Evolutionary conservation across 1,140 invertebrate genomes (phyloP).

Genomic region (Eueides isabella): DNA sequence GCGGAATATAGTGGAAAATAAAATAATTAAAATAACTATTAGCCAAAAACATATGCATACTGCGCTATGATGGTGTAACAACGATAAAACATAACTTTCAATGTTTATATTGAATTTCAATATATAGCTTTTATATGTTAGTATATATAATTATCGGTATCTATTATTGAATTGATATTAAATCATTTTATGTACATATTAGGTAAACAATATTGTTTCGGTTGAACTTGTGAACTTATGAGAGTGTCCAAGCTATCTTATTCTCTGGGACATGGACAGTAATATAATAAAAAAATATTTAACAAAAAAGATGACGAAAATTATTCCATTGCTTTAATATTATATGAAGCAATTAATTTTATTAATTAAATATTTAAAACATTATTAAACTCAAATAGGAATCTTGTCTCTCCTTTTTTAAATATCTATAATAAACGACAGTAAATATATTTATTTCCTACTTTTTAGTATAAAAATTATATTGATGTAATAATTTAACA

Average conservation of each 20-base stretch:
- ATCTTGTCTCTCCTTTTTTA: too few species aligned
- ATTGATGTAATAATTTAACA: too few species aligned
- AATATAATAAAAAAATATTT: background rate
- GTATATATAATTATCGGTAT: background rate
- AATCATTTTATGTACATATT: slow-evolving; percentile 8
- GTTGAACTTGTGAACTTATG: slow-evolving; percentile 4
- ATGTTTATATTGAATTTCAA: background rate
- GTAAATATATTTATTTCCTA: too few species aligned
- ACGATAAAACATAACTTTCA: background rate
- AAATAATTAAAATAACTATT: too few species aligned
- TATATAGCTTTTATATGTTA: background rate
- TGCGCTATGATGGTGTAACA: too few species aligned
- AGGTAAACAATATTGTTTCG: slow-evolving; percentile 13
- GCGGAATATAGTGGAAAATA: too few species aligned
- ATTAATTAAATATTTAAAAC: too few species aligned
- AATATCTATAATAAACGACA: too few species aligned
- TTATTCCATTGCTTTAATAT: background rate
- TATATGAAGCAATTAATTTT: too few species aligned
- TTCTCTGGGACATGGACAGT: background rate
- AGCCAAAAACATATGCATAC: too few species aligned
- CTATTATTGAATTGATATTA: slow-evolving; percentile 14
- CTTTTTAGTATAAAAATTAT: too few species aligned
- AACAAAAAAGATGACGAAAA: background rate
- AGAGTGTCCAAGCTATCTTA: background rate
- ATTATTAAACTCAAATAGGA: too few species aligned